phyloP scores from a whole-genome alignment of 2,888 invertebrate species.

The Oasisia sp. region DNA sequence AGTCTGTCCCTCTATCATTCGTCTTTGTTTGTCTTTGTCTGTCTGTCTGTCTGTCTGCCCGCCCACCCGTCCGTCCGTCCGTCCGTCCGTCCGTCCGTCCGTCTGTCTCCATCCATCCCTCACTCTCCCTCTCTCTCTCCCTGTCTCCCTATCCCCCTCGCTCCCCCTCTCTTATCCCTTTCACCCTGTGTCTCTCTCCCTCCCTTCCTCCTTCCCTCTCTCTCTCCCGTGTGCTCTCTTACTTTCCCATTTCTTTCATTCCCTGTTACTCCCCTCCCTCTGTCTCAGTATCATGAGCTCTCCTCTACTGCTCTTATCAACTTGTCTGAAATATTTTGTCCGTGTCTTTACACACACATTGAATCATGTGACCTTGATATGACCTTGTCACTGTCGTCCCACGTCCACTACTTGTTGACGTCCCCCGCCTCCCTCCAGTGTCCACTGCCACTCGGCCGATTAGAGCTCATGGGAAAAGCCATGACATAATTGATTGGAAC shows the following conservation, averaged over 20 bases:
- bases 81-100: no score
- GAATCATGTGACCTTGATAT: neutral
- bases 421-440: neutral
- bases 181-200: neutral
- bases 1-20: no score
- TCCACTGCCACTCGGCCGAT: neutral
- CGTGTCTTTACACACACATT: neutral
- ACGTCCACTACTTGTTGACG: neutral
- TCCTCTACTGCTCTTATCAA: no score
- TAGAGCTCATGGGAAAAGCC: neutral
- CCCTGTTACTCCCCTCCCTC: neutral
- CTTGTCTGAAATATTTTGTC: no score
- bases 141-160: neutral
- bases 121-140: neutral
- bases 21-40: no score
- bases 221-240: neutral
- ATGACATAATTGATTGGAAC: neutral
- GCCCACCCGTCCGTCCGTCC: no score
- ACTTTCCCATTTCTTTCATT: neutral
- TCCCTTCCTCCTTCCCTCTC: neutral
- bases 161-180: neutral
- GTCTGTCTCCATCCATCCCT: no score
- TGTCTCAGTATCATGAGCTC: no score
- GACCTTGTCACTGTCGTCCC: neutral
- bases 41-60: no score